phyloP scores from a whole-genome alignment of 2,888 invertebrate species.

The Nesidiocoris tenuis region DNA sequence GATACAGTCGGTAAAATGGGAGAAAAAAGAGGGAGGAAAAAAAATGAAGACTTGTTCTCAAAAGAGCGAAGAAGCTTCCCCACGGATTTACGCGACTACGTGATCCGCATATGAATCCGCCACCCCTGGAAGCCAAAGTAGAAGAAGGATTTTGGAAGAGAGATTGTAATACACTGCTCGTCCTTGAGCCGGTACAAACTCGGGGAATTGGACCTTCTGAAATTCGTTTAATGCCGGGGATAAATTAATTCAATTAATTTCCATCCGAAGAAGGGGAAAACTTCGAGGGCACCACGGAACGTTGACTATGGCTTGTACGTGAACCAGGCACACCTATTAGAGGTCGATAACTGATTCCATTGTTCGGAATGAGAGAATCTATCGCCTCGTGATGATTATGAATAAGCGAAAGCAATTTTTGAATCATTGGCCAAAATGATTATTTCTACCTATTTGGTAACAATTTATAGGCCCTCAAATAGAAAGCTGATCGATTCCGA shows the following conservation, averaged over 20 bases:
- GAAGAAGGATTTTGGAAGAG: neutral
- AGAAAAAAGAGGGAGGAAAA: neutral
- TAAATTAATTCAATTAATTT: neutral
- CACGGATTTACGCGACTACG: neutral
- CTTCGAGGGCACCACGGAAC: too few relatives aligned
- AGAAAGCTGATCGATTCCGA: too few relatives aligned
- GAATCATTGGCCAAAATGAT: too few relatives aligned
- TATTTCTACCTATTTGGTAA: too few relatives aligned
- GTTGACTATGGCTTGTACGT: too few relatives aligned
- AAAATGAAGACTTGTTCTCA: neutral
- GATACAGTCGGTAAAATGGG: neutral
- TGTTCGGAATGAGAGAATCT: too few relatives aligned
- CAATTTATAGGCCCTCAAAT: too few relatives aligned
- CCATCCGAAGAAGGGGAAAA: too few relatives aligned
- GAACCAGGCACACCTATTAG: too few relatives aligned
- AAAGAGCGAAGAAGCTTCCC: neutral
- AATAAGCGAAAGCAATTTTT: too few relatives aligned
- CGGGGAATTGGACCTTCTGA: neutral
- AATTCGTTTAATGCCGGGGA: neutral
- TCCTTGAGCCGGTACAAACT: neutral
- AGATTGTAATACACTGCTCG: neutral
- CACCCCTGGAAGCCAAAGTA: neutral
- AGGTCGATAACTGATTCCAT: too few relatives aligned
- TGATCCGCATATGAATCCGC: neutral
- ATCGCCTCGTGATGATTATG: too few relatives aligned